Evolutionary conservation across 2,888 invertebrate species (phyloP), one percentile per base, ranked within the genome.

Genomic region (Ormyrus rosae): DNA sequence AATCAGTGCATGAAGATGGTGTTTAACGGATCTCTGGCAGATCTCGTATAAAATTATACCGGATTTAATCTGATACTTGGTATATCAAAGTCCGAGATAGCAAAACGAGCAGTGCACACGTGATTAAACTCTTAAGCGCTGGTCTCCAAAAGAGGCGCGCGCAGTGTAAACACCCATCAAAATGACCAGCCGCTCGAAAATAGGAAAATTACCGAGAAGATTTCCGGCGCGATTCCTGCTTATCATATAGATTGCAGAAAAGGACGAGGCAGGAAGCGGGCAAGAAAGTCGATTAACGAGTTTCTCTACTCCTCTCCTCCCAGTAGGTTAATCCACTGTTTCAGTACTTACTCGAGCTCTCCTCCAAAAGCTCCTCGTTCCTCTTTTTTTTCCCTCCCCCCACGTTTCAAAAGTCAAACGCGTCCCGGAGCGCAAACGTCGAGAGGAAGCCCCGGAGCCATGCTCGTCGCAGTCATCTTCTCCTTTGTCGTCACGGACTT

Each of bases 211-310:
- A 46, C 55, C 5, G 9, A 8, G 74, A 58, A 58, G 45, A 45
- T 7, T 34, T 50, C 13, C 74, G 4, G 6, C 34, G 11, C 51
- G 74, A 74, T 58, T 67, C 34, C 13, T 58, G 77, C 64, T 77
- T 77, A 77, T 67, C 74, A 67, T 60, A 58, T n/a, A 75, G 60
- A 70, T 68, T 65, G 73, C 58, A 55, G 55, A 68, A 60, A 55
- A 73, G 55, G 67, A 61, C 5, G 78, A 68, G 19, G 56, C 67
- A 71, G 76, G 80, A 80, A 74, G 70, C 76, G 11, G 67, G 55
- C 55, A 60, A 64, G 81, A 77, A 81, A 78, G 77, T 60, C 77
- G 73, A 78, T 73, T 78, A 70, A 60, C 77, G 45, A 81, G 77
- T 73, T 81, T 81, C 71, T 63, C 71, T 19, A 19, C 19, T 34